Evolutionary conservation across 2,797 vertebrate species (phyloP).

Genomic region (Silurus aristotelis): DNA sequence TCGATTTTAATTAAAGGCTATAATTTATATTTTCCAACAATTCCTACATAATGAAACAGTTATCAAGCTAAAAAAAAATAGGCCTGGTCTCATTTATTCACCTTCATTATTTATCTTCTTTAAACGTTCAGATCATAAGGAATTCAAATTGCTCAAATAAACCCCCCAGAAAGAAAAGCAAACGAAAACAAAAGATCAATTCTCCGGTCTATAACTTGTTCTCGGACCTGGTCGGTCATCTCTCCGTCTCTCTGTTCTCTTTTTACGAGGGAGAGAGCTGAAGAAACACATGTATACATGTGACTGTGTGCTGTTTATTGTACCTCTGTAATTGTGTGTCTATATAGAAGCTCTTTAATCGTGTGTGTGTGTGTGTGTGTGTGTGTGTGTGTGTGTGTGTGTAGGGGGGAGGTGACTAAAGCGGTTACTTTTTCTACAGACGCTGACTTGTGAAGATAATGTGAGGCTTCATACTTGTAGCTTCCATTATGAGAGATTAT

Average conservation of each 20-base stretch:
- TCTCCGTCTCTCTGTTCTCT: no score
- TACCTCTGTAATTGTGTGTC: neutral
- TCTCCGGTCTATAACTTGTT: neutral
- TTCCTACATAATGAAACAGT: neutral
- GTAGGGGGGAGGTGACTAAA: no score
- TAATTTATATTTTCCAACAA: neutral
- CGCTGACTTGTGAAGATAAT: neutral
- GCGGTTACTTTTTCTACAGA: neutral
- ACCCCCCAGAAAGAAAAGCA: neutral
- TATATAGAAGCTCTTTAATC: neutral
- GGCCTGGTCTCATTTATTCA: neutral
- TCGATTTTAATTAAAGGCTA: neutral
- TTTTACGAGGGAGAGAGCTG: neutral
- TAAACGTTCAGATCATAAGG: neutral
- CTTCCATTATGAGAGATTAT: neutral
- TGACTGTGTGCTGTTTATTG: neutral
- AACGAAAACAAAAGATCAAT: neutral
- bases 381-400: neutral
- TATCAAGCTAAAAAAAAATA: neutral
- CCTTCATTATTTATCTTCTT: no score
- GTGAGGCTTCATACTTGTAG: neutral
- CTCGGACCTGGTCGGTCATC: no score
- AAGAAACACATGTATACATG: neutral
- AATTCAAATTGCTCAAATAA: neutral
- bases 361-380: neutral